phyloP scores from a whole-genome alignment of 2,113 vertebrate species.

The Lophura nycthemera region DNA sequence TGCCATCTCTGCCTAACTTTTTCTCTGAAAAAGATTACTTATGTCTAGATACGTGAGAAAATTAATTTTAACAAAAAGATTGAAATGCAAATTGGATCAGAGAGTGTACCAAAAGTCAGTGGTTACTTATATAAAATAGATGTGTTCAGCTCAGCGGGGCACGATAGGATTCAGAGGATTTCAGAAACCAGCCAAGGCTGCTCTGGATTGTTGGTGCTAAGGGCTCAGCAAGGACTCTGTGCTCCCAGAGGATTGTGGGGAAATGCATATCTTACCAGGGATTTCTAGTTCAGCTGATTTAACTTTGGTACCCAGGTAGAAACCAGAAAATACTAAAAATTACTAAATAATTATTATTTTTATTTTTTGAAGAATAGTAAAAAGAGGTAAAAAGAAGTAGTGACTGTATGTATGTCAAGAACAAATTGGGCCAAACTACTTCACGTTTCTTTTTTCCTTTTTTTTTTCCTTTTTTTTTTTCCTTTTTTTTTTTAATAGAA shows the following conservation, averaged over 20 bases:
- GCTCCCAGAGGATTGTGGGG: neutral
- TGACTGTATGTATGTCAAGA: neutral
- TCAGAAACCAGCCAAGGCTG: neutral
- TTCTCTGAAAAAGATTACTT: neutral
- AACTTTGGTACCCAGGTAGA: neutral
- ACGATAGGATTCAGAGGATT: neutral
- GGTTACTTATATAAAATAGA: slow-evolving; percentile 40
- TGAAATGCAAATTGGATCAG: slow-evolving; percentile 46
- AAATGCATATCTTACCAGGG: fast-evolving
- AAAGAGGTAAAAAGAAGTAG: neutral
- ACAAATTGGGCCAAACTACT: neutral
- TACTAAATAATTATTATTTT: neutral
- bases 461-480: neutral
- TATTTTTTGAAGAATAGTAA: neutral
- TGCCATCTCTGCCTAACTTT: neutral
- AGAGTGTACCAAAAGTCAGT: neutral
- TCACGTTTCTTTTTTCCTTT: neutral
- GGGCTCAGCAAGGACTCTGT: neutral
- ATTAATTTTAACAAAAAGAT: slow-evolving; percentile 49
- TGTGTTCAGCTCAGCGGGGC: neutral
- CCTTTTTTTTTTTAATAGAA: neutral
- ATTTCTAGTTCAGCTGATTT: neutral
- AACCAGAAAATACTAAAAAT: neutral
- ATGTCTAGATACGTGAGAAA: slow-evolving; percentile 24
- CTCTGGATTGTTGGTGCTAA: neutral